Evolutionary conservation across 2,113 vertebrate species (phyloP).

Genomic region (Protobothrops mucrosquamatus): DNA sequence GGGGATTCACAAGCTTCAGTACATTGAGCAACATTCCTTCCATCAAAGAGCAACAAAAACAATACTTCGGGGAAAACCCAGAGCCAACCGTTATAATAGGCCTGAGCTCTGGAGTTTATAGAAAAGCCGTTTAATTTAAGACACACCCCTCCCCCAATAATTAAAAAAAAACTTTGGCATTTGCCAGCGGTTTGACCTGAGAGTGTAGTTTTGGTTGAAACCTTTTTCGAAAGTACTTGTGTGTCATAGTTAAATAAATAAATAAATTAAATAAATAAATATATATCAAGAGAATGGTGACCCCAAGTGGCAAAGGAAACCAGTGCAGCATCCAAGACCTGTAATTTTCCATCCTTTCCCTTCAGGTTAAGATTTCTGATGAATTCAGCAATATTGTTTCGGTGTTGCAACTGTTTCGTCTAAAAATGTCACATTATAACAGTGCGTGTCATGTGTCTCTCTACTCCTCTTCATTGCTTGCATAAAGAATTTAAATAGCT

Average conservation of each 20-base stretch:
- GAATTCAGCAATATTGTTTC: not conserved
- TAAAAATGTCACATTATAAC: not conserved
- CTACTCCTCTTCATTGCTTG: not conserved
- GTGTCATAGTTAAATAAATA: not conserved
- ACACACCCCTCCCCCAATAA: not conserved
- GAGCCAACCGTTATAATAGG: not conserved
- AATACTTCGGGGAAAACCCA: not conserved
- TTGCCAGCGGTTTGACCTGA: not conserved
- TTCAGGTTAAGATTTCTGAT: not conserved
- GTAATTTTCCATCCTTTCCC: not conserved
- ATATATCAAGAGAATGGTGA: not conserved
- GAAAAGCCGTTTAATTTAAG: not conserved
- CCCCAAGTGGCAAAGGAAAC: not conserved
- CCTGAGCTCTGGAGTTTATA: not conserved
- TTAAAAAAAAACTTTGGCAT: not conserved
- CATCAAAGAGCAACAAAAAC: not conserved
- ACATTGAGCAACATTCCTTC: not conserved
- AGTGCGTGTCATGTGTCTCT: not conserved
- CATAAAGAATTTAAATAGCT: not conserved
- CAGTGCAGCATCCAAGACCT: not conserved
- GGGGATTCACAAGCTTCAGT: constrained; percentile 9
- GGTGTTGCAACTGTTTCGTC: not conserved
- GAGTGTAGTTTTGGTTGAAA: not conserved
- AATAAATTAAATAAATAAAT: too few relatives aligned
- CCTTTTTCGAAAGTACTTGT: not conserved